Evolutionary conservation across 2,113 vertebrate species (phyloP).

Genomic region (Mustelus asterias): DNA sequence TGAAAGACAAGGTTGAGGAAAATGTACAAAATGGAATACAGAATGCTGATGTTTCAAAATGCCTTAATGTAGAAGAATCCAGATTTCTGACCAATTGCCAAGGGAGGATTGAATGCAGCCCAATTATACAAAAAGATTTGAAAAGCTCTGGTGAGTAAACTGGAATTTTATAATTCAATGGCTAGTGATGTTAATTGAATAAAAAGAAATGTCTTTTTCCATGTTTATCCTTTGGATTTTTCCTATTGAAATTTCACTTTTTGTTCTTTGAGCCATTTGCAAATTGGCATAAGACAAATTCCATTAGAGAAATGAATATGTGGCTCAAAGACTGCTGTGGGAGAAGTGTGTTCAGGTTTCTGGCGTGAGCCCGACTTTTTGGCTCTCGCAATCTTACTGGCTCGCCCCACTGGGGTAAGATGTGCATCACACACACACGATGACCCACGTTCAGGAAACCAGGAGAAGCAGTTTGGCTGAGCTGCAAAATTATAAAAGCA

Average conservation of each 20-base stretch:
- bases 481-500: too few species aligned
- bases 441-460: too few species aligned
- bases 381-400: too few species aligned
- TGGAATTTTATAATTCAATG: not conserved
- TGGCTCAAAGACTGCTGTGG: too few species aligned
- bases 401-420: too few species aligned
- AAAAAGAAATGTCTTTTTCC: not conserved
- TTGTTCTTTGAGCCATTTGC: too few species aligned
- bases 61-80: not conserved
- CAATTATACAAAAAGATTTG: not conserved
- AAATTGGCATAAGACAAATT: too few species aligned
- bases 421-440: too few species aligned
- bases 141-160: conserved; percentile 27
- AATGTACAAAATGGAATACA: not conserved
- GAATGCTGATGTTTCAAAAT: not conserved
- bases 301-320: too few species aligned
- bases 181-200: not conserved
- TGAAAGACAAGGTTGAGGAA: not conserved
- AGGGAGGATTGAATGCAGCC: not conserved
- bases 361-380: too few species aligned
- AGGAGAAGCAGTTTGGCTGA: too few species aligned
- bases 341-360: too few species aligned
- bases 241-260: not conserved
- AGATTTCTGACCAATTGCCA: not conserved
- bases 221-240: not conserved